Evolutionary conservation across 1,140 invertebrate genomes (phyloP).

Genomic region (Scaptodrosophila lebanonensis): DNA sequence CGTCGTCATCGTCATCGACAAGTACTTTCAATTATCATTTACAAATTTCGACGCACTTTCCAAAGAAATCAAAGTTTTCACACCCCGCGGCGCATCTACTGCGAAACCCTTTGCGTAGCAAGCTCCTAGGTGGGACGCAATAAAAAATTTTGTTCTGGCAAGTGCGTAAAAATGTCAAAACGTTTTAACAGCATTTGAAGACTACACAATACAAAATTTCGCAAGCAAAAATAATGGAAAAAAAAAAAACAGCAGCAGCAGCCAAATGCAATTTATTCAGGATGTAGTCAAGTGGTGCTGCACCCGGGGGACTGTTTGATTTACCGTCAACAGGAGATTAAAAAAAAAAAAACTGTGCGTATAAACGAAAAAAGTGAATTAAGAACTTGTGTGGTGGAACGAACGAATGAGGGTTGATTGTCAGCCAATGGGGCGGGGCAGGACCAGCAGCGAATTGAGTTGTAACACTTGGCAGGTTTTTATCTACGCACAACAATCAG

Average conservation of each 20-base stretch:
- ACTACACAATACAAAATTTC: conserved; percentile 47
- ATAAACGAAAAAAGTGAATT: conserved; percentile 67
- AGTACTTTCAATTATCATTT: conserved; percentile 2
- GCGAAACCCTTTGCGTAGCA: conserved; percentile 47
- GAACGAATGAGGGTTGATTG: conserved; percentile 46
- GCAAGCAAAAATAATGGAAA: conserved; percentile 21
- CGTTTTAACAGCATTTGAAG: conserved; percentile 49
- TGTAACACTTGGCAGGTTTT: conserved; percentile 75
- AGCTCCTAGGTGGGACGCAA: conserved; percentile 32
- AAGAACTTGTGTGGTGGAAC: conserved; percentile 72
- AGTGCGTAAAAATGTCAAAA: conserved; percentile 71
- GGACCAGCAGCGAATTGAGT: conserved; percentile 59
- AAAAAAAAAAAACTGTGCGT: conserved; percentile 50
- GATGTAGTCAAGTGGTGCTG: conserved; percentile 54
- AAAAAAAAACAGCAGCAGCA: conserved; percentile 41
- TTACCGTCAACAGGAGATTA: conserved; percentile 75
- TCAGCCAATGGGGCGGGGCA: conserved; percentile 2
- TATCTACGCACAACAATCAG: conserved; percentile 70
- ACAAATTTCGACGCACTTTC: conserved; percentile 34
- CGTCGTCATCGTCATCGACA: too few relatives aligned
- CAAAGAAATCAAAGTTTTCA: conserved; percentile 58
- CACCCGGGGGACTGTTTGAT: conserved; percentile 73
- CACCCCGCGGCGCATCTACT: conserved; percentile 42
- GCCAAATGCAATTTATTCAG: conserved; percentile 66
- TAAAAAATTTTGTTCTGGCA: conserved; percentile 37